These are phyloP conservation scores for Anneissia japonica DNA, from an alignment of 35 echinoderm and acorn worm genomes.

Conservation along the genomic window DNA sequence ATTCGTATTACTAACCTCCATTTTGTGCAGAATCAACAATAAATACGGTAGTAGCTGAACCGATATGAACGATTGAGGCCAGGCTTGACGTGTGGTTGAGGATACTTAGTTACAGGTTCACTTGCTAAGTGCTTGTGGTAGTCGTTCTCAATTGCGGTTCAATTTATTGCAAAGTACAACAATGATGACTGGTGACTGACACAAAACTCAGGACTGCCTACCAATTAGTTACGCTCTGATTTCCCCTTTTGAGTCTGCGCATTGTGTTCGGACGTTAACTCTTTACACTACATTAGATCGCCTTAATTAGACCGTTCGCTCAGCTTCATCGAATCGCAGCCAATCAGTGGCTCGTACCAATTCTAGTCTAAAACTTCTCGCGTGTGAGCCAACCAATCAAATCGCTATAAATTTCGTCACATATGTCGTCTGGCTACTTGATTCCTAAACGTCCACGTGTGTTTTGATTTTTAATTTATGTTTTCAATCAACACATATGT, in stretches of 20 bases:
- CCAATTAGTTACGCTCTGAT: not conserved
- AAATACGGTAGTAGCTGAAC: too few species aligned
- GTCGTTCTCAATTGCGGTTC: not conserved
- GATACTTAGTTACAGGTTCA: not conserved
- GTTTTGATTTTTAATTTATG: not conserved
- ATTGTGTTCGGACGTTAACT: not conserved
- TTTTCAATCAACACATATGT: not conserved
- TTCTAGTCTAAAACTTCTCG: not conserved
- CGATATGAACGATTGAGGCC: too few species aligned
- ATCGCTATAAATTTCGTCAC: not conserved
- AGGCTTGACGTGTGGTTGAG: too few species aligned
- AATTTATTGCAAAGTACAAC: not conserved
- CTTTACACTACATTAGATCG: not conserved
- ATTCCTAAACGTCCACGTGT: not conserved
- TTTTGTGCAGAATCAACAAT: too few species aligned
- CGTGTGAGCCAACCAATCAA: not conserved
- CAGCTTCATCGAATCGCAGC: not conserved
- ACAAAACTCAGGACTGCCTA: not conserved
- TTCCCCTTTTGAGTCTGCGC: not conserved
- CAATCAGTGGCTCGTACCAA: not conserved
- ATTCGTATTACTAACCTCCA: too few species aligned
- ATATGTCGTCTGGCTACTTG: not conserved
- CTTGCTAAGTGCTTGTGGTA: not conserved
- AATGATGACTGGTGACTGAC: not conserved
- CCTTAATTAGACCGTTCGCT: not conserved